Evolutionary conservation across 2,113 vertebrate genomes (phyloP).

Genomic region (Atherinomorus stipes): DNA sequence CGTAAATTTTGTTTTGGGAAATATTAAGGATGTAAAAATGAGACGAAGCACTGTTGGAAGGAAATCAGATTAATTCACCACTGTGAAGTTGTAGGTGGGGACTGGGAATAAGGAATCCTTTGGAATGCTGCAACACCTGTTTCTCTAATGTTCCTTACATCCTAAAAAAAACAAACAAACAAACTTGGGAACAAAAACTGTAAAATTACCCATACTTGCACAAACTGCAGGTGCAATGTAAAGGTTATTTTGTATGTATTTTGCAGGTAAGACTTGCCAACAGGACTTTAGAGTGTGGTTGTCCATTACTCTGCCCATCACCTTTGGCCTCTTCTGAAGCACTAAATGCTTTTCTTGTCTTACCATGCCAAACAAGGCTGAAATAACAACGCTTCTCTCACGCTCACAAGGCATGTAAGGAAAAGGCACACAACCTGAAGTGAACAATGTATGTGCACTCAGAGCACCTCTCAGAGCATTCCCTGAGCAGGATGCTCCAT

Average conservation of each 20-base stretch:
- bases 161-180: not conserved
- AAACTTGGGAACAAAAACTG: slow-evolving; percentile 7
- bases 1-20: no score
- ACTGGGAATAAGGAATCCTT: not conserved
- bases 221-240: not conserved
- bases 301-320: slow-evolving; percentile 58
- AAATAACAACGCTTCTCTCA: slow-evolving; percentile 73
- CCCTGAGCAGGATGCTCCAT: slow-evolving; percentile 70
- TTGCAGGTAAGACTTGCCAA: slow-evolving; percentile 11
- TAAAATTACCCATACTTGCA: slow-evolving; percentile 15
- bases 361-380: slow-evolving; percentile 73
- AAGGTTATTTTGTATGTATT: slow-evolving; percentile 23
- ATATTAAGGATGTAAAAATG: no score
- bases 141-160: not conserved
- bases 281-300: slow-evolving; percentile 39
- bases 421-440: slow-evolving; percentile 74
- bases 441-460: slow-evolving; percentile 79
- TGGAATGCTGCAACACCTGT: slow-evolving; percentile 1
- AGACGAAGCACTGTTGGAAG: no score
- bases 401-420: slow-evolving; percentile 66
- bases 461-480: slow-evolving; percentile 72
- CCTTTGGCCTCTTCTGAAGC: slow-evolving; percentile 66
- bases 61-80: not conserved
- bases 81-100: not conserved
- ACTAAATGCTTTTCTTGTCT: slow-evolving; percentile 76